Evolutionary conservation across 2,888 invertebrate genomes (phyloP).

Genomic region (Synergus umbraculus): DNA sequence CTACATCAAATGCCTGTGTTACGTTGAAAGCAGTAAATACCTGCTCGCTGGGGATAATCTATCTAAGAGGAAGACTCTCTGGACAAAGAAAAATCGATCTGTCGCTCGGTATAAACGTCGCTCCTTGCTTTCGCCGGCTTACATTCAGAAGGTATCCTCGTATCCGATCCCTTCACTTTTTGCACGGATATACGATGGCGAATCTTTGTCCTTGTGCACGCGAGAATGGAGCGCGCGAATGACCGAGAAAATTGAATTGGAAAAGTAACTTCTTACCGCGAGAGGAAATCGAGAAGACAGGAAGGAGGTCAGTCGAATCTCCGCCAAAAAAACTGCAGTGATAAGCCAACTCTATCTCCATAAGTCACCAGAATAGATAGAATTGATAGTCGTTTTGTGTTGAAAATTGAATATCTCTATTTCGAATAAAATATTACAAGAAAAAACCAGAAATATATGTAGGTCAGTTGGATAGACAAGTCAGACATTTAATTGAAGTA

Average conservation of each 20-base stretch:
- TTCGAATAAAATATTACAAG: neutral
- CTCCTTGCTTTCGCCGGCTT: slow-evolving; percentile 8
- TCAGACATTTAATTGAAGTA: too few relatives aligned
- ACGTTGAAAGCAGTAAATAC: slow-evolving; percentile 16
- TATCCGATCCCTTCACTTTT: slow-evolving; percentile 9
- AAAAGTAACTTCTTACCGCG: slow-evolving; percentile 8
- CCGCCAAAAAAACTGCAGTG: neutral
- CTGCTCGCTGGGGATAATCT: slow-evolving; percentile 15
- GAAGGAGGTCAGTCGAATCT: neutral
- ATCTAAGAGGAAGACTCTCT: slow-evolving; percentile 13
- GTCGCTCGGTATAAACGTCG: slow-evolving; percentile 14
- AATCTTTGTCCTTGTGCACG: slow-evolving; percentile 3
- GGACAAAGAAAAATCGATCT: slow-evolving; percentile 28
- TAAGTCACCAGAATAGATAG: neutral
- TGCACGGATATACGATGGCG: slow-evolving; percentile 5
- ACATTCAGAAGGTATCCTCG: slow-evolving; percentile 17
- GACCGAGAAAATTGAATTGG: slow-evolving; percentile 26
- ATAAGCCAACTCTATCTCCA: neutral
- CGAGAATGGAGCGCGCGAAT: slow-evolving; percentile 3
- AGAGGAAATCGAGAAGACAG: neutral
- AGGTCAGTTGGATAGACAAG: too few relatives aligned
- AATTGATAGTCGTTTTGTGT: neutral
- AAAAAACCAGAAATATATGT: neutral
- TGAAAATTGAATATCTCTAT: neutral
- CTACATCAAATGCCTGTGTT: neutral